Base-by-base conservation (phyloP, 2,888 invertebrate species). In the Heliconius charithonia region DNA sequence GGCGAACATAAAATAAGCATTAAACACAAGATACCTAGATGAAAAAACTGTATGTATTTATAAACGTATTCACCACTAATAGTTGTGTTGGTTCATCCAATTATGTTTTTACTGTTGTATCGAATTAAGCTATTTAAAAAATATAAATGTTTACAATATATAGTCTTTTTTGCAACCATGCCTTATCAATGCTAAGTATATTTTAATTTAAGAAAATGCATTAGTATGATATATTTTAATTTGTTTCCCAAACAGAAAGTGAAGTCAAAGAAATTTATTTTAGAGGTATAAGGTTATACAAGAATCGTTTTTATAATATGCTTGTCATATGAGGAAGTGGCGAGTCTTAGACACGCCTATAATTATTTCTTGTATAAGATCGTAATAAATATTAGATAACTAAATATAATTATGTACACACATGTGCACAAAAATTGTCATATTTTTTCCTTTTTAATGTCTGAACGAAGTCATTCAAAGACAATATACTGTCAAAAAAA, bases 401-500 rank as follows among this genome's bases (percentile, higher is more conserved):
- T 22, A 59, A n/a, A n/a, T 56, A 45, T 45, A 45, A 45, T 19
- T 45, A 45, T 9, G 7, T 51, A 51, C 51, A 59, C n/a, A 10
- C n/a, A 59, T 10, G 51, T 7, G 22, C 22, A 19, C 51, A 19
- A 3, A 51, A 9, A 22, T 41, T 41, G 10, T 12, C 41, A 41
- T 45, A 45, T 45, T 45, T 13, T 45, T 45, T n/a, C 37, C 4
- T 37, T 67, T 6, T 12, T n/a, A 25, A 32, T 66, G 9, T 69
- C 25, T 41, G 41, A 45, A 41, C 41, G 25, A n/a, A 32, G 16
- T 32, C 59, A 16, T 72, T 72, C 7, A 32, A 12, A 72, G 59
- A 59, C 32, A 66, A 41, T 37, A 37, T 37, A 41, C 41, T 29
- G 29, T 51, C 32, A 67, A 69, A 76, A n/a, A 70, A 37, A 45